Base-by-base conservation (phyloP, 2,888 invertebrate species). In the Maniola hyperantus region DNA sequence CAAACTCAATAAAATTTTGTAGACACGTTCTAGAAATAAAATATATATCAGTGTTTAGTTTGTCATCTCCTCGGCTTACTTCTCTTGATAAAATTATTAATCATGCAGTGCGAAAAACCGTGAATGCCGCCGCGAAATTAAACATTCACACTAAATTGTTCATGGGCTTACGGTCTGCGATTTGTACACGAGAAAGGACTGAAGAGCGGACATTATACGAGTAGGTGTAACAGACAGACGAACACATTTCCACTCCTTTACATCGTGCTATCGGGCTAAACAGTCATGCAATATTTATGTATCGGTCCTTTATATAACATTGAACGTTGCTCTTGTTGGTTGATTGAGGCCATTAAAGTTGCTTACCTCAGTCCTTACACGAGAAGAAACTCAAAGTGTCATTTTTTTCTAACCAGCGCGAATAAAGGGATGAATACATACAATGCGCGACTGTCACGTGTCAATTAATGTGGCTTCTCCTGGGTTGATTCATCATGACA, bases 271-370 rank as follows among this genome's bases (percentile, higher is more conserved):
- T 48, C 18, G 18, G 8, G 48, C 20, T 44, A 58, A 42, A 44
- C 18, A 36, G 10, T 68, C 34, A n/a, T 50, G 36, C 36, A 8
- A 54, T n/a, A 54, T 54, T 54, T 42, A 55, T 63, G 46, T 64
- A 46, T 63, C 54, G 39, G 15, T 65, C 15, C 51, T 48, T 63
- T 63, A 76, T 69, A 75, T 74, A 48, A 74, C 81, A 82, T 83
- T 74, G 78, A 77, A 74, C 76, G 73, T 80, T 78, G 79, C 79
- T 78, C 75, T 74, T 73, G 70, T 72, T 74, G 73, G 66, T 72
- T 79, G 77, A 79, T 80, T 82, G 81, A 81, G 79, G 74, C 80
- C 81, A 70, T 69, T 72, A 72, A 33, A 81, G 78, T 83, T 76
- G 79, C 78, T 81, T 79, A 77, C 76, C 77, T 79, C 77, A 78